phyloP scores from a whole-genome alignment of 2,797 vertebrate species.

The Ataeniobius toweri region DNA sequence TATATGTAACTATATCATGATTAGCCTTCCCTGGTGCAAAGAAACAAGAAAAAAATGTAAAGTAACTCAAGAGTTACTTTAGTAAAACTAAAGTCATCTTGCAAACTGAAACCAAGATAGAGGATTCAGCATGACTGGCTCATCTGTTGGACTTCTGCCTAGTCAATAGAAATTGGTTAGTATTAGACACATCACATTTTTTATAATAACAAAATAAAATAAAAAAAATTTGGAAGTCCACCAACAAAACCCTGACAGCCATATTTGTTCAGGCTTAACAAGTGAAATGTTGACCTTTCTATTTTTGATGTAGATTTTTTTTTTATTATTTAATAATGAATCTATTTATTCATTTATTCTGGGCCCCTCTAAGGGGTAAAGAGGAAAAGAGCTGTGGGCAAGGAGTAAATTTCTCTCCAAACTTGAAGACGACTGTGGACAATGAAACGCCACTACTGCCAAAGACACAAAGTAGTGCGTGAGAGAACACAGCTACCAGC shows the following conservation, averaged over 20 bases:
- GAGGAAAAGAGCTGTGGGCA: constrained; percentile 58
- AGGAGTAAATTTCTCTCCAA: constrained; percentile 48
- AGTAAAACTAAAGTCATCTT: constrained; percentile 71
- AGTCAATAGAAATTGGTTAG: constrained; percentile 59
- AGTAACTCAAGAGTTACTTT: constrained; percentile 41
- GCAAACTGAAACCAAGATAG: constrained; percentile 60
- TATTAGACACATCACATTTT: constrained; percentile 62
- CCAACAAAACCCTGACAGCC: constrained; percentile 58
- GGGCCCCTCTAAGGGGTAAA: constrained; percentile 29
- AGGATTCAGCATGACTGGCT: constrained; percentile 55
- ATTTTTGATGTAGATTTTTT: constrained; percentile 21
- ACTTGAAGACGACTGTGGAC: constrained; percentile 70
- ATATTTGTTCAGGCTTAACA: constrained; percentile 60
- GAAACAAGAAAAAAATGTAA: constrained; percentile 49
- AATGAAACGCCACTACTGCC: constrained; percentile 63
- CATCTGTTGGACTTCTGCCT: constrained; percentile 41
- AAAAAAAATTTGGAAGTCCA: constrained; percentile 60
- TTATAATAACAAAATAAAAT: constrained; percentile 47
- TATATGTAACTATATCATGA: constrained; percentile 81
- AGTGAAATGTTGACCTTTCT: constrained; percentile 37
- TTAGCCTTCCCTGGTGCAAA: constrained; percentile 73
- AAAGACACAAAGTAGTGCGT: constrained; percentile 66
- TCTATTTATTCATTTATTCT: constrained; percentile 31
- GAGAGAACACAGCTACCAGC: constrained; percentile 60
- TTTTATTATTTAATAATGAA: constrained; percentile 18